Base-by-base conservation (phyloP, 2,888 invertebrate genomes). In the Omphaloscelis lunosa region DNA sequence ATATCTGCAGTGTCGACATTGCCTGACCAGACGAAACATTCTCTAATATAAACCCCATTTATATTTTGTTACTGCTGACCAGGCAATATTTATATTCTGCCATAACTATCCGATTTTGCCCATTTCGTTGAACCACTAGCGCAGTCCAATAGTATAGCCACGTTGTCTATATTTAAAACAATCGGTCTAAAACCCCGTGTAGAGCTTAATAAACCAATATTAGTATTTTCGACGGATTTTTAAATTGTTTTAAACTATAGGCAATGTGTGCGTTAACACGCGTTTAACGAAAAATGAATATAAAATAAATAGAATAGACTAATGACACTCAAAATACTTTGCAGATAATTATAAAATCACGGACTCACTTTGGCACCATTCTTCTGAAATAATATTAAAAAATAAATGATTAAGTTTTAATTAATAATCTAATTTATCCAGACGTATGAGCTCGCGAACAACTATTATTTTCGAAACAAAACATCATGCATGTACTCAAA, bases 181-280 rank as follows among this genome's bases (percentile, higher is more conserved):
- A 89, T 86, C 86, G 79, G 85, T 89, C 58, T 78, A 86, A 88
- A 92, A 93, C 92, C 93, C 92, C 92, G 87, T 88, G 88, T 93
- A 93, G 93, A 94, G 93, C 94, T 94, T 94, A 93, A 89, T 89
- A 84, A 88, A 92, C 85, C 90, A 87, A 87, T 92, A 91, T 90
- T 86, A 80, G 90, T 90, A 86, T 90, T 92, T 92, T 90, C 79
- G 88, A 90, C 89, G 87, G 85, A 87, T 90, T 92, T 90, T 88
- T 88, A 84, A 86, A 88, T 56, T 74, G 80, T 79, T 75, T 81
- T 82, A 72, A 75, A 77, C 20, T 86, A 79, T 80, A 77, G 75
- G 39, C 85, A 80, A 83, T 79, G 82, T 77, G 69, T 71, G 39
- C 65, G 72, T 41, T 63, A 56, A 56, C 58, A 67, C n/a, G 53